Evolutionary conservation across 1,140 invertebrate genomes (phyloP).

Genomic region (Ceratitis capitata): DNA sequence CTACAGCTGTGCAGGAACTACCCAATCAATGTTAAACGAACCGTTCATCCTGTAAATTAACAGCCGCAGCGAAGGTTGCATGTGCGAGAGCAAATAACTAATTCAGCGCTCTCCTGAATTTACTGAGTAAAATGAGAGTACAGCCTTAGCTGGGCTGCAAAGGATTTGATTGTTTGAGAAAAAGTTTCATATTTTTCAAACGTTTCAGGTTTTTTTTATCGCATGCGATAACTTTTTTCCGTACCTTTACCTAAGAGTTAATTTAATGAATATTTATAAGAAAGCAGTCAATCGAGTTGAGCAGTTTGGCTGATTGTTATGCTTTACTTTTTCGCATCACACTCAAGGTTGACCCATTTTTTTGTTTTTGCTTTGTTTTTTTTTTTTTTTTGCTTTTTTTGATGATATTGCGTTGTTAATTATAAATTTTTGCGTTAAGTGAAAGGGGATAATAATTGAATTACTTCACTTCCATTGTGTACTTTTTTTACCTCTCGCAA

Average conservation of each 20-base stretch:
- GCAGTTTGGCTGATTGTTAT: not conserved
- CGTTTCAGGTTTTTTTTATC: no score
- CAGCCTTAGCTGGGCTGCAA: not conserved
- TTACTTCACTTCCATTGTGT: not conserved
- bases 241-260: not conserved
- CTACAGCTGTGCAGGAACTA: not conserved
- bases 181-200: not conserved
- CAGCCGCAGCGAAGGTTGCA: not conserved
- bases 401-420: not conserved
- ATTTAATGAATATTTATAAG: constrained; percentile 29
- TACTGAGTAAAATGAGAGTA: not conserved
- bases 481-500: not conserved
- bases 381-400: not conserved
- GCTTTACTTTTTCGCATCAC: not conserved
- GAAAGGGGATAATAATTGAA: not conserved
- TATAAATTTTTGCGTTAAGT: not conserved
- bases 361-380: not conserved
- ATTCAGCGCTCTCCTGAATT: not conserved
- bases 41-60: not conserved
- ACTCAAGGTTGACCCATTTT: not conserved
- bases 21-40: not conserved
- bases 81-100: not conserved
- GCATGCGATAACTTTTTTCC: not conserved
- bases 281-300: constrained; percentile 6
- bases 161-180: not conserved